phyloP scores from a whole-genome alignment of 2,113 vertebrate species.

The Recurvirostra avosetta region DNA sequence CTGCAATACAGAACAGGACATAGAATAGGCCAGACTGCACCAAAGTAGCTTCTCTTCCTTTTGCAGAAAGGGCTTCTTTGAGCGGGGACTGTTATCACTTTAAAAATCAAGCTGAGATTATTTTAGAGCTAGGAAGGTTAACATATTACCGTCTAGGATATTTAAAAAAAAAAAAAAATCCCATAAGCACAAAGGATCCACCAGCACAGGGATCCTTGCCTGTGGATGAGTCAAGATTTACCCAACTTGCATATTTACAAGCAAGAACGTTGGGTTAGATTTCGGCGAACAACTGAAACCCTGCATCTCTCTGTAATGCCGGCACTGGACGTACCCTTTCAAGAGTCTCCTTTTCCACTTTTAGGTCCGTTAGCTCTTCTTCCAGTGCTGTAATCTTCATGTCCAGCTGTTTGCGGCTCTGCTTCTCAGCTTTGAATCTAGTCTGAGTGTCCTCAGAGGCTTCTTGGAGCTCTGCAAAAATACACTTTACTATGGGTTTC shows the following conservation, averaged over 20 bases:
- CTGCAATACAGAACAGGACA: constrained; percentile 58
- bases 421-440: constrained; percentile 85
- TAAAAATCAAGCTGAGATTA: neutral
- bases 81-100: neutral
- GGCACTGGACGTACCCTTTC: constrained; percentile 74
- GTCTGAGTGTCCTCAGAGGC: constrained; percentile 74
- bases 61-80: neutral
- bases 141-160: neutral
- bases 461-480: constrained; percentile 82
- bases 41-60: neutral
- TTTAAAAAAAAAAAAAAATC: neutral
- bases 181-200: neutral
- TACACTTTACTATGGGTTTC: neutral
- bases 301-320: neutral
- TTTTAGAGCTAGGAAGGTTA: neutral
- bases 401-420: constrained; percentile 85
- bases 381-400: constrained; percentile 78
- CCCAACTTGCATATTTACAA: neutral
- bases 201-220: neutral
- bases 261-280: neutral
- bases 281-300: neutral
- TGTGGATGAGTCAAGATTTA: neutral
- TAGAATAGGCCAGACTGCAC: neutral
- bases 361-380: constrained; percentile 86
- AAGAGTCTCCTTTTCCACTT: constrained; percentile 82